Evolutionary conservation across 2,888 invertebrate genomes (phyloP), one percentile per base, ranked within the genome.

Genomic region (Dynastes hyllus): DNA sequence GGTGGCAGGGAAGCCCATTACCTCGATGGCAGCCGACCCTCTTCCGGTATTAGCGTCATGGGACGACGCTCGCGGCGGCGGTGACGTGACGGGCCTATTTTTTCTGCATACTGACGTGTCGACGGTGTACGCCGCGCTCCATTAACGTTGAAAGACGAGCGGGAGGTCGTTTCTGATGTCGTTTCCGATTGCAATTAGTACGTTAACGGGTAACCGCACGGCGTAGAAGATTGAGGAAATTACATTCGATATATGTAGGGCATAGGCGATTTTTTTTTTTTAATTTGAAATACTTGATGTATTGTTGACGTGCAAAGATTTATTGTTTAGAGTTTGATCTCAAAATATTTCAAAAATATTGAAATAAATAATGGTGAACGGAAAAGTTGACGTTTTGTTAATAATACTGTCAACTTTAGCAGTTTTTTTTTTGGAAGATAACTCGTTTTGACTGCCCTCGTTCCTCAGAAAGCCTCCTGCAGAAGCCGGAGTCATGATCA

Each of bases 1-100:
- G 13, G 29, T 63, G 27, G 9, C 27, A 37, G 22, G 27, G 27
- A 63, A 63, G 32, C 32, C 16, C 22, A 73, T 78, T 78, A 78
- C 73, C 73, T 73, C 70, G 16, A 51, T 71, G 65, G 32, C 50
- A 70, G 32, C 37, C 78, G 51, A 51, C 78, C 78, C 78, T 78
- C 53, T 78, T 78, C 78, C 78, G 63, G 78, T 73, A 61, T 29
- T 40, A 61, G 29, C 53, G 29, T 27, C 63, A 27, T 16, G 53
- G 29, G 55, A 67, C 40, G 70, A 78, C 65, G 37, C 37, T 55
- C 71, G 73, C 65, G 63, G 65, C 65, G 63, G 73, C 67, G 77
- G 73, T 45, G 29, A 51, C 69, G 29, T 51, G 50, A 51, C 22
- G 27, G 29, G 40, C 11, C 45, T 51, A 51, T 66, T 67, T 65